Conservation (phyloP, 2,113 vertebrate genomes). For the Cephalopterus ornatus region DNA sequence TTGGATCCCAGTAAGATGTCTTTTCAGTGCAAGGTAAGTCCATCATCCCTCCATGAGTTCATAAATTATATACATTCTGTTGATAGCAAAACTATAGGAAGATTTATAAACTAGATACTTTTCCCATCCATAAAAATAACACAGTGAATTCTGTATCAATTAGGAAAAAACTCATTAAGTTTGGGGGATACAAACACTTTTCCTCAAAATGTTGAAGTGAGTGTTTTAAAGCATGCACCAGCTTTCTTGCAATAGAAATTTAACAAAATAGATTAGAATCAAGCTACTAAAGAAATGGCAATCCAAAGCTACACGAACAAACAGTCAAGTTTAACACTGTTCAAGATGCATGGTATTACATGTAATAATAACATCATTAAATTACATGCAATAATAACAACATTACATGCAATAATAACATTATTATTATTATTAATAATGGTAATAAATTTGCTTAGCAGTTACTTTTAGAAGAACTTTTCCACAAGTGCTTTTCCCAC, state of each 20-base stretch:
- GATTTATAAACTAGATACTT: neutral
- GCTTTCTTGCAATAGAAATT: neutral
- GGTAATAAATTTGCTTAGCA: neutral
- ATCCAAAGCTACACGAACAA: neutral
- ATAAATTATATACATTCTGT: neutral
- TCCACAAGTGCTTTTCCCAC: neutral
- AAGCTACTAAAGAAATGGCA: neutral
- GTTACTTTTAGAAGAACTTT: neutral
- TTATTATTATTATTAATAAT: neutral
- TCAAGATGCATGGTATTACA: neutral
- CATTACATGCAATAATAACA: neutral
- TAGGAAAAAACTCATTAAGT: neutral
- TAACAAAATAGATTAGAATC: neutral
- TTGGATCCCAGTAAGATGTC: neutral
- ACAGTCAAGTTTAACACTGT: neutral
- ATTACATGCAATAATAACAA: too few species aligned
- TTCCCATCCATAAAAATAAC: neutral
- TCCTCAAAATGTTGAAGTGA: neutral
- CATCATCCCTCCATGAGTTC: neutral
- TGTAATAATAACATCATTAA: neutral
- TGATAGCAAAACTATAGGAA: neutral
- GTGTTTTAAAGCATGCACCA: neutral
- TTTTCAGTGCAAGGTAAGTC: neutral
- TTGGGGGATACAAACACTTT: neutral
- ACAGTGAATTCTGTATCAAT: neutral